Percentiles rank a stretch among this genome's conserved stretches.
Conservation (phyloP, 2,888 invertebrate genomes). For the Heliconius ethilla region DNA sequence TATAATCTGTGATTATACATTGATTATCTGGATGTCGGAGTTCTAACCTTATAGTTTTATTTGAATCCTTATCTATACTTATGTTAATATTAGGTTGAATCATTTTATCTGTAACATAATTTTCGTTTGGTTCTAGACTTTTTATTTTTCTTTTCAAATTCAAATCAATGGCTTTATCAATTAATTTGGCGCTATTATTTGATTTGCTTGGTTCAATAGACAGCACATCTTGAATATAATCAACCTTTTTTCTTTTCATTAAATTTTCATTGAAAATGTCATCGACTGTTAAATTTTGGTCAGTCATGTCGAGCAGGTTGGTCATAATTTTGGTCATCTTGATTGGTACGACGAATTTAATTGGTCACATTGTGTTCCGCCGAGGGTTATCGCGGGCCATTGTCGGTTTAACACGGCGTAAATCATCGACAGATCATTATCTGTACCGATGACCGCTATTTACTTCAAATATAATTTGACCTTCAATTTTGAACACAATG, state of each 20-base stretch:
- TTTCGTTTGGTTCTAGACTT: constrained; percentile 50
- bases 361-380: constrained; percentile 74
- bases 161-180: constrained; percentile 48
- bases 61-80: constrained; percentile 63
- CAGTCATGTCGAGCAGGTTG: constrained; percentile 65
- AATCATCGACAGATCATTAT: constrained; percentile 80
- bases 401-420: constrained; percentile 78
- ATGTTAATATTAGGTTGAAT: constrained; percentile 63
- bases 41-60: constrained; percentile 62
- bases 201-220: constrained; percentile 45
- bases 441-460: constrained; percentile 71
- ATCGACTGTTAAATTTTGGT: constrained; percentile 61
- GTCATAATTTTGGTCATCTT: constrained; percentile 73
- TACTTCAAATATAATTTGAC: constrained; percentile 57
- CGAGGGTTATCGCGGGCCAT: constrained; percentile 70
- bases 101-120: constrained; percentile 52
- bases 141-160: constrained; percentile 61
- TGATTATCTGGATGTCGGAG: constrained; percentile 41
- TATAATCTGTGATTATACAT: constrained; percentile 39
- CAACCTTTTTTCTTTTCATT: constrained; percentile 61
- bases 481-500: constrained; percentile 53
- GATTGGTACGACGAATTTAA: constrained; percentile 57
- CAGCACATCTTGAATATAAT: constrained; percentile 41
- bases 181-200: constrained; percentile 50
- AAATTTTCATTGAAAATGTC: constrained; percentile 69